Conservation (phyloP, 2,113 vertebrate genomes). For the Callochromis pleurospilus region DNA sequence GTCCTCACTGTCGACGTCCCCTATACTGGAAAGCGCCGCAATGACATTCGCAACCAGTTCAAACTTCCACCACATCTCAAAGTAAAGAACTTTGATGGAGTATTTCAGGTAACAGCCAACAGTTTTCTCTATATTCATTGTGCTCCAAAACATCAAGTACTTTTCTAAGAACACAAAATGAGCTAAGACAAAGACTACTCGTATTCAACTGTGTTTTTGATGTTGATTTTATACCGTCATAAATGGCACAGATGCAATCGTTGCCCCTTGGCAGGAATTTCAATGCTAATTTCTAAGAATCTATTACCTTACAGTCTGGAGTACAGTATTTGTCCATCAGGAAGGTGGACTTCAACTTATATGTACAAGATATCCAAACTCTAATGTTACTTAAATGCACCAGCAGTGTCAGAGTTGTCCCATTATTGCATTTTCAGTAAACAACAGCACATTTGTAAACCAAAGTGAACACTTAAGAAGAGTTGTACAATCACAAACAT, state of each 20-base stretch:
- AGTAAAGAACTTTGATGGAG: constrained; percentile 80
- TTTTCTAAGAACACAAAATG: background rate
- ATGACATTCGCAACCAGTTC: constrained; percentile 83
- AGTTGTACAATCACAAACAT: background rate
- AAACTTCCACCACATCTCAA: constrained; percentile 76
- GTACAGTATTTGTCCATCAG: background rate
- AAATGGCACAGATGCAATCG: background rate
- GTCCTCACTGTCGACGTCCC: constrained; percentile 87
- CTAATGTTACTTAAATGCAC: background rate
- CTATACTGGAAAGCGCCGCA: constrained; percentile 80
- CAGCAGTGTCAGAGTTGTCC: background rate
- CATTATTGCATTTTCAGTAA: background rate
- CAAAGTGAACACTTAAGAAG: background rate
- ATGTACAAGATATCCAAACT: background rate
- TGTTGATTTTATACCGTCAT: background rate
- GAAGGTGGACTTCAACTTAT: background rate
- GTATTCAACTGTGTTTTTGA: background rate
- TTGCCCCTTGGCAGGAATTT: background rate
- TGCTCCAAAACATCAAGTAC: background rate
- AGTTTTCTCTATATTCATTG: background rate
- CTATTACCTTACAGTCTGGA: background rate
- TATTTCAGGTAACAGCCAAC: constrained; percentile 74
- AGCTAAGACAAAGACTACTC: background rate
- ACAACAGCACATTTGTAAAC: background rate
- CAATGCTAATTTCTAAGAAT: background rate